Evolutionary conservation across 2,888 invertebrate genomes (phyloP).

Genomic region (Rhingia campestris): DNA sequence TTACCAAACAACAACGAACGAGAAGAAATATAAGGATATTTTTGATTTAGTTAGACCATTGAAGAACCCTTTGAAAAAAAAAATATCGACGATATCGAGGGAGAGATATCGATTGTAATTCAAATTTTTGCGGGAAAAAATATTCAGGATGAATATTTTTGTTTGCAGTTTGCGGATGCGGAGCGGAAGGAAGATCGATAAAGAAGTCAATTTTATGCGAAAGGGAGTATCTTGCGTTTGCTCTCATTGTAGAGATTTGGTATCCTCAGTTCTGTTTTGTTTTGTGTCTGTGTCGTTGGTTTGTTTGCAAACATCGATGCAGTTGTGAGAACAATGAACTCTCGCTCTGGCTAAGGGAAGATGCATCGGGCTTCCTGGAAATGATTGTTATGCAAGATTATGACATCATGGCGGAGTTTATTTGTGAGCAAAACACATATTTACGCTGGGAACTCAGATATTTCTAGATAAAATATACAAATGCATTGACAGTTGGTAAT

Average conservation of each 20-base stretch:
- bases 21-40: background rate
- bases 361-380: conserved; percentile 69
- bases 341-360: conserved; percentile 22
- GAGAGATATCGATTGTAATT: conserved; percentile 74
- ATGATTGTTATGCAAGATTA: conserved; percentile 73
- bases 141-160: conserved; percentile 49
- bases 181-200: conserved; percentile 70
- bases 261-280: conserved; percentile 33
- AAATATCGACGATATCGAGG: conserved; percentile 21
- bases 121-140: conserved; percentile 64
- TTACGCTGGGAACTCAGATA: background rate
- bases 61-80: conserved; percentile 38
- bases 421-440: conserved; percentile 28
- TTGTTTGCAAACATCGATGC: conserved; percentile 69
- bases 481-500: conserved; percentile 19
- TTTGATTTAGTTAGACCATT: conserved; percentile 62
- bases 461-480: too few relatives aligned
- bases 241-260: conserved; percentile 39
- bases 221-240: conserved; percentile 60
- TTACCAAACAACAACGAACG: conserved; percentile 46
- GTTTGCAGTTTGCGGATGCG: conserved; percentile 36
- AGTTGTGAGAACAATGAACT: conserved; percentile 71
- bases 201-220: conserved; percentile 74
- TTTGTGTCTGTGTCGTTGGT: conserved; percentile 40
- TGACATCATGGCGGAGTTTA: conserved; percentile 45